A percentile compares a stretch with the other conserved stretches of the same genome.
Evolutionary conservation across 23 tunicate species (phyloP).

Genomic region (Trididemnum clinides): DNA sequence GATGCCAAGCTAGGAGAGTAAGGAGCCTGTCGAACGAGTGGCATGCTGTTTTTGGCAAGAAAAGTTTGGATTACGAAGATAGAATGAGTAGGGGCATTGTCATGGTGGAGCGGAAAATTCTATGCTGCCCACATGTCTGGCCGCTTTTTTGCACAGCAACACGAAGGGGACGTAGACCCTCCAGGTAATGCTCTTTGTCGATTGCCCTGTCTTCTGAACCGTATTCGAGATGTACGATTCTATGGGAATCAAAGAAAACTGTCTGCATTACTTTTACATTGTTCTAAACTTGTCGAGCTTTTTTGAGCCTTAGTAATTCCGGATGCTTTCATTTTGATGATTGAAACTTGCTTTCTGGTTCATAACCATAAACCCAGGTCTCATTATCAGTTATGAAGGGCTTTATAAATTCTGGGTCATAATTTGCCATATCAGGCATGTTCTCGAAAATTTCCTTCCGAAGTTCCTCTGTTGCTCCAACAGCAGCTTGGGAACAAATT

Average conservation of each 20-base stretch:
- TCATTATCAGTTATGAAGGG: slow-evolving; percentile 11
- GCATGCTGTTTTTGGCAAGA: no score
- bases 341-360: slow-evolving; percentile 40
- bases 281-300: slow-evolving; percentile 28
- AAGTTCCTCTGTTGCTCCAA: slow-evolving; percentile 41
- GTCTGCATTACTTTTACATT: slow-evolving; percentile 33
- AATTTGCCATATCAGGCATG: slow-evolving; percentile 26
- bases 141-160: no score
- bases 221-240: slow-evolving; percentile 18
- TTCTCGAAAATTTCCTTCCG: slow-evolving; percentile 10
- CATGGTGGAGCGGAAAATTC: no score
- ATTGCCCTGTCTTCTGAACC: slow-evolving; percentile 10
- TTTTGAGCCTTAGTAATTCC: slow-evolving; percentile 28
- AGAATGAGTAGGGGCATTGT: no score
- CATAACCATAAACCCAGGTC: slow-evolving; percentile 36
- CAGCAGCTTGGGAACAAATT: slow-evolving; percentile 36
- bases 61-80: no score
- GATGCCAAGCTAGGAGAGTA: no score
- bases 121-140: no score
- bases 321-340: slow-evolving; percentile 26
- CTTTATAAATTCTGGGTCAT: slow-evolving; percentile 28
- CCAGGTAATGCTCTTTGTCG: slow-evolving; percentile 24
- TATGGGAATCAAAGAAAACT: slow-evolving; percentile 6
- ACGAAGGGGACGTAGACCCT: no score
- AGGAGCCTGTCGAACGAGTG: no score